phyloP scores from a whole-genome alignment of 1,140 invertebrate genomes.

The Semibalanus balanoides region DNA sequence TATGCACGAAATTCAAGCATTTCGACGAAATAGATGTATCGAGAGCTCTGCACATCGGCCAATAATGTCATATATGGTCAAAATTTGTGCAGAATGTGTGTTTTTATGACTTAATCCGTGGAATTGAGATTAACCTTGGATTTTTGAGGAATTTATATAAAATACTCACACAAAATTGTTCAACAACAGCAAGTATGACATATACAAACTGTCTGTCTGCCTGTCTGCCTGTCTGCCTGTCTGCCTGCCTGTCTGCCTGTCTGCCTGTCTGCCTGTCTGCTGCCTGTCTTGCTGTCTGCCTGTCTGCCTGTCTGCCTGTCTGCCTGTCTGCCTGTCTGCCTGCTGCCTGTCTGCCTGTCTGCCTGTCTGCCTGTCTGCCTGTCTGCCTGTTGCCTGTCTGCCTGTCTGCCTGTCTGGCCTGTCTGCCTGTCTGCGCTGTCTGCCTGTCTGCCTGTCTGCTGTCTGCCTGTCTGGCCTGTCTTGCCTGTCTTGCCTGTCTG shows the following conservation, averaged over 20 bases:
- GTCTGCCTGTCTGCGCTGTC: not conserved
- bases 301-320: conserved; percentile 7
- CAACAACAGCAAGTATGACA: no score
- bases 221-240: conserved; percentile 13
- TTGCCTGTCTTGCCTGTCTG: no score
- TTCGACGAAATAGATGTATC: no score
- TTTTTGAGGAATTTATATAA: no score
- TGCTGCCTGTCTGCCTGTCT: not conserved
- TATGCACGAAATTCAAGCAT: no score
- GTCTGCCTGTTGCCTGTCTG: not conserved
- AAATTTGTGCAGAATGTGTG: no score
- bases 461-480: conserved; percentile 7
- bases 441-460: conserved; percentile 11
- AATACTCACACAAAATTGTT: no score
- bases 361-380: conserved; percentile 7
- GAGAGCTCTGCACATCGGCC: no score
- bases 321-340: conserved; percentile 3
- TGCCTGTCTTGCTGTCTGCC: conserved; percentile 5
- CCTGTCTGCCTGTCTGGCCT: not conserved
- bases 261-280: conserved; percentile 8
- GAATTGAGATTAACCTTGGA: no score
- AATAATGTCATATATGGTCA: no score
- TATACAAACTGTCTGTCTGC: no score
- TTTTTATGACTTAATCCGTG: no score
- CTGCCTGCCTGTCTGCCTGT: conserved; percentile 6